Percentiles rank a stretch among this genome's conserved stretches.
Conservation (phyloP, 2,797 vertebrate genomes). For the Lithobates sylvaticus region DNA sequence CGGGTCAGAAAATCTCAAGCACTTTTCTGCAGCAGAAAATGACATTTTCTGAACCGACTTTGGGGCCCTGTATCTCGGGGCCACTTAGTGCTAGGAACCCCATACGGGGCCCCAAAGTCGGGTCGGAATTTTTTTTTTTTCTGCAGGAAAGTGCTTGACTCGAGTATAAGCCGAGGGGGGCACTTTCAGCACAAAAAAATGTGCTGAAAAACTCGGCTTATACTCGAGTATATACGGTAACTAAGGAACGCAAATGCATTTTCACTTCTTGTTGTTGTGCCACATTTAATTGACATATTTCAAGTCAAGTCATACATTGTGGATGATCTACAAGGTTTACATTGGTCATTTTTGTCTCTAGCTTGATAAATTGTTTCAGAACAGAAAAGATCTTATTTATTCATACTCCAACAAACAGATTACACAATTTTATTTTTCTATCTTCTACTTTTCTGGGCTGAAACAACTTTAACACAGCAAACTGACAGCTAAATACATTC, state of each 20-base stretch:
- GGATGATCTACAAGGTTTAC: not conserved
- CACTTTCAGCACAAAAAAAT: too few species aligned
- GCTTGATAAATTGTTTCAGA: not conserved
- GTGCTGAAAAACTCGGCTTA: too few species aligned
- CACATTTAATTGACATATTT: not conserved
- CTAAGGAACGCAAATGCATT: not conserved
- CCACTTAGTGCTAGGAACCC: too few species aligned
- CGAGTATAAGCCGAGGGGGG: too few species aligned
- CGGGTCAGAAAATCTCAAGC: too few species aligned
- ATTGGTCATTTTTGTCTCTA: not conserved
- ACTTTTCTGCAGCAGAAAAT: too few species aligned
- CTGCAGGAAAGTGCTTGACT: too few species aligned
- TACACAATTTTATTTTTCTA: slow-evolving; percentile 4
- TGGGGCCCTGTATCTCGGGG: too few species aligned
- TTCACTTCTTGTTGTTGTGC: not conserved
- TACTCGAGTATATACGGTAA: too few species aligned
- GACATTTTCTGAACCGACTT: too few species aligned
- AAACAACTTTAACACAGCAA: slow-evolving; percentile 16
- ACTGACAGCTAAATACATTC: slow-evolving; percentile 14
- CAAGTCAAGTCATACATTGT: not conserved
- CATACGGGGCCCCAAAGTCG: too few species aligned
- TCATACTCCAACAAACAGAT: not conserved
- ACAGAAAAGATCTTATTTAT: not conserved
- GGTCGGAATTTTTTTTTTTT: too few species aligned
- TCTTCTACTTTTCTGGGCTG: not conserved